Evolutionary conservation across 2,113 vertebrate species (phyloP).

Genomic region (Prietella phreatophila): DNA sequence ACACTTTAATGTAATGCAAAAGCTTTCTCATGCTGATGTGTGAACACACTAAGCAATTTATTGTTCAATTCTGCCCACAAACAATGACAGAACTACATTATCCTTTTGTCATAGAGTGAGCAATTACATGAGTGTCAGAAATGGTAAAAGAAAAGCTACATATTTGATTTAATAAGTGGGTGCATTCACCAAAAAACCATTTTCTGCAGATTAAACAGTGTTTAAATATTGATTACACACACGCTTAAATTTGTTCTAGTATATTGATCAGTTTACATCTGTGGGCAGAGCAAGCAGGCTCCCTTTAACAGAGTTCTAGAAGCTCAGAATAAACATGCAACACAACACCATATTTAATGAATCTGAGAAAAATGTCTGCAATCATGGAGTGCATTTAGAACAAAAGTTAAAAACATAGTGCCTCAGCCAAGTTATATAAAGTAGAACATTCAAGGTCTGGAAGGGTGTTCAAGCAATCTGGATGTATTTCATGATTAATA

Average conservation of each 20-base stretch:
- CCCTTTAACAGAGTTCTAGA: not conserved
- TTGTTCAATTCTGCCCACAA: not conserved
- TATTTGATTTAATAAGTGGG: constrained; percentile 3
- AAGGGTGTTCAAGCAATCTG: constrained; percentile 1
- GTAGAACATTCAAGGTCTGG: constrained; percentile 8
- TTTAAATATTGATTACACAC: constrained; percentile 17
- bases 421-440: not conserved
- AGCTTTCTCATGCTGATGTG: constrained; percentile 1
- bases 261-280: constrained; percentile 32
- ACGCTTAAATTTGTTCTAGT: not conserved
- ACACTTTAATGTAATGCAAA: constrained; percentile 20
- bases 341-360: not conserved
- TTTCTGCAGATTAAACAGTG: not conserved
- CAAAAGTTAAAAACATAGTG: not conserved
- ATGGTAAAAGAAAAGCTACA: constrained; percentile 13
- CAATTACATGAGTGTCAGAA: not conserved
- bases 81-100: constrained; percentile 15
- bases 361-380: not conserved
- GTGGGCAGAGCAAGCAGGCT: not conserved
- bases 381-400: not conserved
- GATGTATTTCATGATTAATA: not conserved
- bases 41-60: not conserved
- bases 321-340: not conserved
- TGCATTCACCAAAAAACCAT: constrained; percentile 37
- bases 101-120: constrained; percentile 11